A percentile compares a stretch with the other conserved stretches of the same genome.
phyloP scores from a whole-genome alignment of 2,888 invertebrate genomes.

The Brenthis daphne region DNA sequence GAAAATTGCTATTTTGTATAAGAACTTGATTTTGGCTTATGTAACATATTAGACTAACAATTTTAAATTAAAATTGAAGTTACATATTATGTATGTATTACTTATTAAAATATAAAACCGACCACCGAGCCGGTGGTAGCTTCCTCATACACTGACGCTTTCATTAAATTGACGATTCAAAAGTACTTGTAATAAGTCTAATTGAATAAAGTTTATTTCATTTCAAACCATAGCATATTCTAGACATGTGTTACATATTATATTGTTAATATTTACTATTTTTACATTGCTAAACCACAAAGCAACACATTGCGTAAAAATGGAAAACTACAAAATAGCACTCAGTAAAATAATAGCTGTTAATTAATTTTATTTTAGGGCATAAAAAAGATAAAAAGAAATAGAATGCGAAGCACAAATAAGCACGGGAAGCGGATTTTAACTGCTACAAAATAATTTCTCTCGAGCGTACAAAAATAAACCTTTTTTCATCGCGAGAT shows the following conservation, averaged over 20 bases:
- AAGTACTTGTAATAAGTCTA: no score
- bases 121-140: no score
- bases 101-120: no score
- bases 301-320: not conserved
- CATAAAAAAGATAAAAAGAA: slow-evolving; percentile 58
- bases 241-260: not conserved
- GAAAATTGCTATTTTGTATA: no score
- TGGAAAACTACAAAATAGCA: slow-evolving; percentile 48
- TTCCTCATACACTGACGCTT: no score
- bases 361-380: slow-evolving; percentile 75
- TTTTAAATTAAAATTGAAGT: no score
- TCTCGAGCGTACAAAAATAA: slow-evolving; percentile 38
- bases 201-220: no score
- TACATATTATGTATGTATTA: no score
- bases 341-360: slow-evolving; percentile 64
- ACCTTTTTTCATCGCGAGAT: slow-evolving; percentile 34
- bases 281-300: not conserved
- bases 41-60: no score
- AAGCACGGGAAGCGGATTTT: slow-evolving; percentile 58
- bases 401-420: slow-evolving; percentile 56
- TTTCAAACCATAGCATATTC: not conserved
- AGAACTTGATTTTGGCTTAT: no score
- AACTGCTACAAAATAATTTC: slow-evolving; percentile 54
- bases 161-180: no score
- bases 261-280: not conserved